These are phyloP conservation scores for Melitaea athalia DNA, from an alignment of 2,888 invertebrate genomes.

Conservation along the genomic window DNA sequence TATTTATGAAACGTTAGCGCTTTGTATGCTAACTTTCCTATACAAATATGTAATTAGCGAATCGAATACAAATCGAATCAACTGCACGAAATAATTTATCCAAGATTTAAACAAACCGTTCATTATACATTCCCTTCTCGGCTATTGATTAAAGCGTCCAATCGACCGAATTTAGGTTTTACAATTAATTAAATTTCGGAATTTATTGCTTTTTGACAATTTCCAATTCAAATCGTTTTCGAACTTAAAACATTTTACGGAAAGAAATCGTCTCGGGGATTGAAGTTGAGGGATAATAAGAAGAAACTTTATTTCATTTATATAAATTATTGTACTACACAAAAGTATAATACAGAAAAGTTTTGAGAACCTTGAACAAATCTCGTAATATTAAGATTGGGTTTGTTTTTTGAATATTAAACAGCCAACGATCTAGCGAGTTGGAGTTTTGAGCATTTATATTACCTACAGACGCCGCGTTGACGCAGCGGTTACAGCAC, in stretches of 20 bases:
- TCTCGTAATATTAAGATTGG: no score
- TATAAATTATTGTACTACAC: no score
- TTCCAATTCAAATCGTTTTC: not conserved
- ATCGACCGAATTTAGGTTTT: constrained; percentile 5
- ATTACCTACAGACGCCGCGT: no score
- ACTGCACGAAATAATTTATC: not conserved
- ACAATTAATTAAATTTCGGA: not conserved
- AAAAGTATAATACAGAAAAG: no score
- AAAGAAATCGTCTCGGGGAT: not conserved
- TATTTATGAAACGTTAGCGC: not conserved
- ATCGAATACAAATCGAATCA: constrained; percentile 1
- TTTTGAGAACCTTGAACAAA: no score
- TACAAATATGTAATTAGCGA: constrained; percentile 1
- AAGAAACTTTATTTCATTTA: no score
- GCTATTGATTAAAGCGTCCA: constrained; percentile 8
- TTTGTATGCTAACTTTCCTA: not conserved
- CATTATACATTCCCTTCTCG: not conserved
- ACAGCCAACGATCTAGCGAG: no score
- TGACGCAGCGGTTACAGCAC: no score
- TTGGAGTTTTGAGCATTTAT: not conserved
- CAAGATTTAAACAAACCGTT: not conserved
- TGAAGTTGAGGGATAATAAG: not conserved
- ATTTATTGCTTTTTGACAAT: constrained; percentile 1
- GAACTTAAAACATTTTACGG: not conserved
- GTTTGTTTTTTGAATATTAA: no score